Percentiles rank a stretch among this genome's conserved stretches.
phyloP scores from a whole-genome alignment of 1,140 invertebrate genomes.

The Drosophila sp. region DNA sequence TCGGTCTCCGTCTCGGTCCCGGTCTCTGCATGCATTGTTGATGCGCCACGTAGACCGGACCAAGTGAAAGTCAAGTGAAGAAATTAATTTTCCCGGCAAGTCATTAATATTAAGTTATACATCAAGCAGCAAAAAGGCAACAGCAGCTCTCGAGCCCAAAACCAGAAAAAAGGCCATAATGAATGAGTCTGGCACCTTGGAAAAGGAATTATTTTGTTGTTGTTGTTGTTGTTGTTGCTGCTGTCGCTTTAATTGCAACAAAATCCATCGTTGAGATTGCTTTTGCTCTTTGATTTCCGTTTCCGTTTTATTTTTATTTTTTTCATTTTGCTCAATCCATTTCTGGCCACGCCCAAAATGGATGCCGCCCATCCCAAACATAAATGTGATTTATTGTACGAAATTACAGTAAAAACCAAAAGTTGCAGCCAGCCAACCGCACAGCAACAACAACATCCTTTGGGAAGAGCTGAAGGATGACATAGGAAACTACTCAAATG shows the following conservation, averaged over 20 bases:
- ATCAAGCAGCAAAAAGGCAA: conserved; percentile 4
- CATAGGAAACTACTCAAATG: conserved; percentile 6
- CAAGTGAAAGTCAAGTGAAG: conserved; percentile 68
- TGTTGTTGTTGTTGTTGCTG: conserved; percentile 10
- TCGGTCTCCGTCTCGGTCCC: not conserved
- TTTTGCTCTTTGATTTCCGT: conserved; percentile 56
- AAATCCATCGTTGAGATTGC: conserved; percentile 39
- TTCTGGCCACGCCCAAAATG: conserved; percentile 22
- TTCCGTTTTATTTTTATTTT: conserved; percentile 38
- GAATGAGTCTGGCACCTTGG: conserved; percentile 34
- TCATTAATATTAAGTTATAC: conserved; percentile 77
- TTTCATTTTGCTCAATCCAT: conserved; percentile 44
- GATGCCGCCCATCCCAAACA: conserved; percentile 17
- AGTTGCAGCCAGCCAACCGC: not conserved
- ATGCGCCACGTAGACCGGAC: conserved; percentile 12
- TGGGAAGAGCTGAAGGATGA: not conserved
- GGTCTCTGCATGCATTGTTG: conserved; percentile 15
- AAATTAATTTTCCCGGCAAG: conserved; percentile 76
- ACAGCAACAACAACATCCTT: conserved; percentile 18
- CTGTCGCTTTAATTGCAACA: conserved; percentile 56
- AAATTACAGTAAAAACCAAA: conserved; percentile 40
- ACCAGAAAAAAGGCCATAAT: conserved; percentile 75
- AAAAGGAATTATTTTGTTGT: conserved; percentile 34
- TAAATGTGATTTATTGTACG: conserved; percentile 63
- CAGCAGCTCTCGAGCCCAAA: conserved; percentile 17